Evolutionary conservation across 2,888 invertebrate species (phyloP).

Genomic region (Apodemia mormo): DNA sequence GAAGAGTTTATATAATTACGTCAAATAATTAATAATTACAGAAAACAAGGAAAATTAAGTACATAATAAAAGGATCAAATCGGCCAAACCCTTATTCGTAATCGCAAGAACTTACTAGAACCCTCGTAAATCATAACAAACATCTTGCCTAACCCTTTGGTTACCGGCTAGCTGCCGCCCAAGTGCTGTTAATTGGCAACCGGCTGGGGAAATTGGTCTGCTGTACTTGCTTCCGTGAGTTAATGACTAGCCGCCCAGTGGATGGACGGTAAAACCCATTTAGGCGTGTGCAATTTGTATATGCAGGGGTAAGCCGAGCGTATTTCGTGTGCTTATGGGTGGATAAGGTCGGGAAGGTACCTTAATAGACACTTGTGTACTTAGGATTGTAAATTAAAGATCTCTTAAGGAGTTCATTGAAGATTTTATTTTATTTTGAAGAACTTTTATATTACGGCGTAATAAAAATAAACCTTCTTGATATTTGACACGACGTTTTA

Average conservation of each 20-base stretch:
- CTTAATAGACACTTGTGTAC: no score
- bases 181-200: conserved; percentile 77
- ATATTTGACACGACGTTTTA: no score
- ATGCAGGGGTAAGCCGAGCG: conserved; percentile 54
- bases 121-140: conserved; percentile 31
- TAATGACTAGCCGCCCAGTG: conserved; percentile 76
- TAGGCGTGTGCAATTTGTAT: conserved; percentile 76
- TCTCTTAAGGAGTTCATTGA: no score
- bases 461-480: no score
- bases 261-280: conserved; percentile 77
- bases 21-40: not conserved
- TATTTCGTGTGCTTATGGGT: conserved; percentile 36
- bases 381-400: no score
- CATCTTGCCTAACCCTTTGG: conserved; percentile 73
- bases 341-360: conserved; percentile 40
- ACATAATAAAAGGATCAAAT: not conserved
- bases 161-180: conserved; percentile 52
- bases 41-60: conserved; percentile 19
- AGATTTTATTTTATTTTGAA: no score
- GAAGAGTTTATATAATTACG: no score
- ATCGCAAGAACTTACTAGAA: conserved; percentile 19
- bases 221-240: conserved; percentile 76
- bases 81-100: not conserved
- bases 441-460: no score
- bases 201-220: conserved; percentile 71